A percentile compares a stretch with the other conserved stretches of the same genome.
These are phyloP conservation scores for Brachionus asplanchnoidis DNA, from an alignment of 1,140 invertebrate genomes.

Conservation along the genomic window DNA sequence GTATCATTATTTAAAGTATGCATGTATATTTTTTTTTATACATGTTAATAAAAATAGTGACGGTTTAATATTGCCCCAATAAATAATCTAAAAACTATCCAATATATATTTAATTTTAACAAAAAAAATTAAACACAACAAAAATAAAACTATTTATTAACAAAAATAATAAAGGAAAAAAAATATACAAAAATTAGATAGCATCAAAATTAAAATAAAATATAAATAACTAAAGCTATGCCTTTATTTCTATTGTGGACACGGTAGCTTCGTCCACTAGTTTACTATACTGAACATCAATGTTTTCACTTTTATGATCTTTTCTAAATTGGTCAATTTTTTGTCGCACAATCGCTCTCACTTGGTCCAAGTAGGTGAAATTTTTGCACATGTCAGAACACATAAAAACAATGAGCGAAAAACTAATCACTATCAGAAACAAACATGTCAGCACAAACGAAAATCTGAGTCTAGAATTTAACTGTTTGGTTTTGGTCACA, in stretches of 20 bases:
- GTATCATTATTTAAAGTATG: too few species aligned
- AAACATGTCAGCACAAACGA: neutral
- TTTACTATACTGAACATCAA: slow-evolving; percentile 7
- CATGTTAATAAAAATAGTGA: too few species aligned
- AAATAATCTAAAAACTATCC: too few species aligned
- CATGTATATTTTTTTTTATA: too few species aligned
- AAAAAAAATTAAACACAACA: too few species aligned
- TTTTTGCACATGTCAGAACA: neutral
- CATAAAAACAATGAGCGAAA: neutral
- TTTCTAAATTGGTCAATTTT: neutral
- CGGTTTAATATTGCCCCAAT: too few species aligned
- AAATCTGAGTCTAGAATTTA: neutral
- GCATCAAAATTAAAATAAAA: too few species aligned
- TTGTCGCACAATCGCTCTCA: neutral
- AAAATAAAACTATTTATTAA: too few species aligned
- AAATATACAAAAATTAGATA: too few species aligned
- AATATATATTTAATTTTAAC: too few species aligned
- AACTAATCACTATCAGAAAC: neutral
- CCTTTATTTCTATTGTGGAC: neutral
- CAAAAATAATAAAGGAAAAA: too few species aligned
- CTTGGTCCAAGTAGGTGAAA: neutral
- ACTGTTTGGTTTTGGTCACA: neutral
- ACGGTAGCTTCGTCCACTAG: neutral
- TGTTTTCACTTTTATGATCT: neutral
- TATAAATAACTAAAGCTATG: too few species aligned